These are phyloP conservation scores for Epicauta chinensis DNA, from an alignment of 1,140 invertebrate genomes.

Conservation along the genomic window DNA sequence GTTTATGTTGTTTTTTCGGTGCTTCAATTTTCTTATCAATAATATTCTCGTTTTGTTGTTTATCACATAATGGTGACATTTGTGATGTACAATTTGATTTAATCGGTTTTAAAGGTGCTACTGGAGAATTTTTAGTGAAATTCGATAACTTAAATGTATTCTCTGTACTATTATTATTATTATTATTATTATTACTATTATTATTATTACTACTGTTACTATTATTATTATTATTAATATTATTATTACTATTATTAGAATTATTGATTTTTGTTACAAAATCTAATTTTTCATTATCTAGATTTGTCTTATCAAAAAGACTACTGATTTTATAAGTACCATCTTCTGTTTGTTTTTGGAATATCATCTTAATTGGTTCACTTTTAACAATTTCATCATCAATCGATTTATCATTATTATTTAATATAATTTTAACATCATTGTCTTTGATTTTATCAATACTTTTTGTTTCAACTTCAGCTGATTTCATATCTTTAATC, in stretches of 20 bases:
- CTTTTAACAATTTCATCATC: neutral
- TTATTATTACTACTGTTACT: too few relatives aligned
- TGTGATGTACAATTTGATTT: slow-evolving; percentile 24
- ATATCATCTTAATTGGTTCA: slow-evolving; percentile 36
- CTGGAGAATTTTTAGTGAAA: slow-evolving; percentile 4
- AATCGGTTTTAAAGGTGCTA: slow-evolving; percentile 29
- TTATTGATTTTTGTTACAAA: too few relatives aligned
- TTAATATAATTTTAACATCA: slow-evolving; percentile 7
- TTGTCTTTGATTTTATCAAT: slow-evolving; percentile 13
- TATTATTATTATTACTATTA: too few relatives aligned
- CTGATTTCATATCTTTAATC: too few relatives aligned
- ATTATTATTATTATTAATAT: too few relatives aligned
- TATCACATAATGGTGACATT: slow-evolving; percentile 10
- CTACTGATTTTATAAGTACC: slow-evolving; percentile 47
- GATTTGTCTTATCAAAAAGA: slow-evolving; percentile 6
- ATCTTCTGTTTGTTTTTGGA: slow-evolving; percentile 47
- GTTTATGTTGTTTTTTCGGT: slow-evolving; percentile 26
- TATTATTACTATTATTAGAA: too few relatives aligned
- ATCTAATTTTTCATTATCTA: too few relatives aligned
- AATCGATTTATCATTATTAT: neutral
- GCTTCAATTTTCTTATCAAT: slow-evolving; percentile 7
- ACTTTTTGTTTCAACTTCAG: slow-evolving; percentile 18
- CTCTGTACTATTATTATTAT: too few relatives aligned
- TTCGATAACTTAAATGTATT: too few relatives aligned
- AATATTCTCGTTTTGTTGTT: slow-evolving; percentile 17